Percentiles rank a stretch among this genome's conserved stretches.
These are phyloP conservation scores for Rattus rattus DNA, from an alignment of 2,113 vertebrate species.

Conservation along the genomic window DNA sequence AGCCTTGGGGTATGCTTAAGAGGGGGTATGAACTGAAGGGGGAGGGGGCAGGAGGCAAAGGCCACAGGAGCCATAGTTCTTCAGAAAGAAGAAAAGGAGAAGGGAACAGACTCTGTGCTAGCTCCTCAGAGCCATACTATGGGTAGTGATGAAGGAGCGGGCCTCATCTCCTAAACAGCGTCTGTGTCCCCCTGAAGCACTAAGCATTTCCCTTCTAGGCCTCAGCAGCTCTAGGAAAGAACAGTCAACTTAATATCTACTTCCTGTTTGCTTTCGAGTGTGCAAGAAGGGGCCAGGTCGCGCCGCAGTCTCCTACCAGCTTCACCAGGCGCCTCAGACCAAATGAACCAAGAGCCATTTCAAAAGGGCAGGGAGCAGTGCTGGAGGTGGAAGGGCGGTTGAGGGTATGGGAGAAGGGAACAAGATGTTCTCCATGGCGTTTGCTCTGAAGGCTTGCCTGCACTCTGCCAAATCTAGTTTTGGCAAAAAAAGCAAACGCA, in stretches of 20 bases:
- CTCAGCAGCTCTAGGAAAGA: background rate
- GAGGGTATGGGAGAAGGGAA: constrained; percentile 60
- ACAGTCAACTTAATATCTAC: background rate
- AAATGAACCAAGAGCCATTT: background rate
- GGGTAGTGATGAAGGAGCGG: background rate
- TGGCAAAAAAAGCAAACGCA: constrained; percentile 54
- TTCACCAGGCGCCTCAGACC: background rate
- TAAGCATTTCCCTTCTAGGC: background rate
- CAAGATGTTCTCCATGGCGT: constrained; percentile 31
- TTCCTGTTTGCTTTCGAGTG: background rate
- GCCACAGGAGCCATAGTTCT: background rate
- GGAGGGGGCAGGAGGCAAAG: background rate
- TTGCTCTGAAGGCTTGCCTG: constrained; percentile 51
- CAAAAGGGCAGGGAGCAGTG: background rate
- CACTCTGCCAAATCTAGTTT: constrained; percentile 77
- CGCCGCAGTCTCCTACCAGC: background rate
- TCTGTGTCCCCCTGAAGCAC: background rate
- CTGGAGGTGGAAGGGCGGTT: background rate
- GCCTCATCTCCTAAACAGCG: background rate
- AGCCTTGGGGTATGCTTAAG: background rate
- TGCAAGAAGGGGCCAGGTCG: too few relatives aligned
- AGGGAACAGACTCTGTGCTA: background rate
- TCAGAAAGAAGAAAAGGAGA: background rate
- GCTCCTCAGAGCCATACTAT: background rate
- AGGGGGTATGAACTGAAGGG: background rate